Percentiles rank a stretch among this genome's conserved stretches.
Evolutionary conservation across 2,113 vertebrate species (phyloP).

Genomic region (Asarcornis scutulata): DNA sequence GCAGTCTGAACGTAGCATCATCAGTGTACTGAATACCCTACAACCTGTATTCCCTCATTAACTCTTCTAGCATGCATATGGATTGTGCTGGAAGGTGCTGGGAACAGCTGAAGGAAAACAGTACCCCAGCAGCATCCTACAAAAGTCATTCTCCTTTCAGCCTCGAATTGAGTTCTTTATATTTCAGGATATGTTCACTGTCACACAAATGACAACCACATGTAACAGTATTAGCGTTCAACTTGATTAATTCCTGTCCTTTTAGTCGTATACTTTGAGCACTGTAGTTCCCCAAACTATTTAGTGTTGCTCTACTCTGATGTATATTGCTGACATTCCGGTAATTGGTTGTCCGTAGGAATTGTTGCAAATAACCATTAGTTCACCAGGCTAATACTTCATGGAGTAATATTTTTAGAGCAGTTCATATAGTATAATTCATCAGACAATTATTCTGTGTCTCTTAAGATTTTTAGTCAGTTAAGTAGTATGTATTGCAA

Average conservation of each 20-base stretch:
- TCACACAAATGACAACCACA: neutral
- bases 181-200: neutral
- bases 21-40: neutral
- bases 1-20: neutral
- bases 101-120: neutral
- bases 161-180: neutral
- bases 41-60: fast-evolving
- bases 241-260: neutral
- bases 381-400: constrained; percentile 29
- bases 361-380: constrained; percentile 17
- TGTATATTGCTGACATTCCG: neutral
- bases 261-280: constrained; percentile 11
- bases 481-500: constrained; percentile 23
- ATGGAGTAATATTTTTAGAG: constrained; percentile 14
- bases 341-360: constrained; percentile 19
- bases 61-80: neutral
- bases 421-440: constrained; percentile 12
- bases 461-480: constrained; percentile 49
- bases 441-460: constrained; percentile 18
- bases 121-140: neutral
- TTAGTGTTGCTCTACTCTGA: constrained; percentile 8
- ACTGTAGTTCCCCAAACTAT: neutral
- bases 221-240: neutral
- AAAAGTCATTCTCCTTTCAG: neutral
- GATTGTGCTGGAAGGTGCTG: neutral